Percentiles rank a stretch among this genome's conserved stretches.
Conservation (phyloP, 1,140 invertebrate genomes). For the Euwallacea fornicatus region DNA sequence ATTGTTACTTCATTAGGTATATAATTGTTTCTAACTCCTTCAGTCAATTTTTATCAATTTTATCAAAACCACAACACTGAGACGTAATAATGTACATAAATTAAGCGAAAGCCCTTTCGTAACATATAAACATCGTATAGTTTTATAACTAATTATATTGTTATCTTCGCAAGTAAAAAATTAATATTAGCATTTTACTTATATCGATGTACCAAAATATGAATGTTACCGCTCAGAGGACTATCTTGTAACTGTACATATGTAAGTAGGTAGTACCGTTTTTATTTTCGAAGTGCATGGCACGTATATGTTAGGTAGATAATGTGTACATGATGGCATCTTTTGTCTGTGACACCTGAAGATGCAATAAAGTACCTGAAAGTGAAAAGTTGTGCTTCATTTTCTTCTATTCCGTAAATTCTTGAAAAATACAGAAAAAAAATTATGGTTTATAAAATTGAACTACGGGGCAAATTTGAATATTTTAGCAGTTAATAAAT, state of each 20-base stretch:
- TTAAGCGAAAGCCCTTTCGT: background rate
- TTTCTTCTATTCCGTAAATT: too few species aligned
- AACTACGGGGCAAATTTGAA: too few species aligned
- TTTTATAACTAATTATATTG: conserved; percentile 12
- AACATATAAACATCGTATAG: conserved; percentile 2
- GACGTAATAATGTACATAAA: too few species aligned
- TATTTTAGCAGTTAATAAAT: too few species aligned
- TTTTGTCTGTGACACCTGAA: conserved; percentile 11
- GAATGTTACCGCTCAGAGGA: conserved; percentile 26
- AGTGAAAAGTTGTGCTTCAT: background rate
- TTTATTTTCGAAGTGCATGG: conserved; percentile 10
- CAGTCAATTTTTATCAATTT: too few species aligned
- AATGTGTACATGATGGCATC: conserved; percentile 34
- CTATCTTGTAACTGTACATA: conserved; percentile 21
- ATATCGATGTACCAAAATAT: conserved; percentile 33
- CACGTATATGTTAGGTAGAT: conserved; percentile 16
- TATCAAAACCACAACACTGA: too few species aligned
- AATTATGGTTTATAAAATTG: too few species aligned
- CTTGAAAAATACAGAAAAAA: too few species aligned
- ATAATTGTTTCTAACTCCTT: too few species aligned
- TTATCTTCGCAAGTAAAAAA: conserved; percentile 8
- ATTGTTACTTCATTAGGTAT: too few species aligned
- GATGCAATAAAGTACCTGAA: conserved; percentile 41
- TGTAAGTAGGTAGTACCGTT: conserved; percentile 18
- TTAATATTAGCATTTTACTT: conserved; percentile 8